Base-by-base conservation (phyloP, 2,113 vertebrate genomes). In the Heterochromis multidens region DNA sequence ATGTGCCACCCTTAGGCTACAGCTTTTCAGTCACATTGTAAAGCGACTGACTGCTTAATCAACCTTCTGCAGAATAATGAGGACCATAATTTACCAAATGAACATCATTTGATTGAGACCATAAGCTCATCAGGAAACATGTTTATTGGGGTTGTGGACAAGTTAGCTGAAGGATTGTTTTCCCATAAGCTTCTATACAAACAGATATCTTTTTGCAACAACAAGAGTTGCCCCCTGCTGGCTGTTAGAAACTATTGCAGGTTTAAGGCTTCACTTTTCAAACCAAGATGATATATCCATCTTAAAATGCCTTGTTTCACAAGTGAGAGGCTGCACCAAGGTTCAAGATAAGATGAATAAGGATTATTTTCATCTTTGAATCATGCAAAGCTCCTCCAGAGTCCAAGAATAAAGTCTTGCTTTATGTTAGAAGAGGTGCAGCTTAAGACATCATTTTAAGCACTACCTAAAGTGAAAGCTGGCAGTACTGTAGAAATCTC, bases 51-150 rank as follows among this genome's bases (percentile, higher is more conserved):
- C 25, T 27, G 1, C 65, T 46, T 70, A 46, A 46, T 46, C 43
- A 70, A 25, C 37, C 43, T 25, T 67, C 65, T 70, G 65, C 14
- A 19, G 37, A 46, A 14, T 37, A 46, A 0, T 4, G 37, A 70
- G 37, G 14, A 27, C 23, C 5, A 27, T 43, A 43, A 67, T 67
- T 40, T 65, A 37, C 33, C 21, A 65, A 37, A 65, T 65, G 61
- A 65, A 5, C 33, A 5, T 14, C 21, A 62, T 62, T 12, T 62
- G 29, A 62, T 33, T 0, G 61, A 23, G 12, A 0, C 33, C 33
- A 31, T 23, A 65, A 65, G 37, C 12, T 37, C 37, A 65, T 37
- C 62, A 65, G 33, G 62, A 37, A 65, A 65, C 33, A 37, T 2
- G 33, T n/a, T n/a, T n/a, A n/a, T n/a, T n/a, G n/a, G n/a, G n/a